Percentiles rank a stretch among this genome's conserved stretches.
Evolutionary conservation across 2,113 vertebrate species (phyloP).

Genomic region (Heterochromis multidens): DNA sequence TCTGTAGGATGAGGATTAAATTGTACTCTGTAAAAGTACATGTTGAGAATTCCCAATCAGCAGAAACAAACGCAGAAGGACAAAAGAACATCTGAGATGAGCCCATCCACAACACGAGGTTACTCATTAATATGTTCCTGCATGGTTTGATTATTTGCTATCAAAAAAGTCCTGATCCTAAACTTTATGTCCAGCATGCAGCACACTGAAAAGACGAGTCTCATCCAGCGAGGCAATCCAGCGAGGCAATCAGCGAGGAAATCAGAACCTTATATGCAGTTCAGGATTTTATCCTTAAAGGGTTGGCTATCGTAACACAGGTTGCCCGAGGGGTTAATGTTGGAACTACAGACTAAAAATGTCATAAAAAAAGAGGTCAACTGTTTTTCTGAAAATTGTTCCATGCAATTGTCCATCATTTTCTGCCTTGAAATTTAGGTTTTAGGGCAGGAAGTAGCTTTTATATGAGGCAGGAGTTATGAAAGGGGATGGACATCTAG

Average conservation of each 20-base stretch:
- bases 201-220: neutral
- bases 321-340: neutral
- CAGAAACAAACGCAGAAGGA: neutral
- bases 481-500: neutral
- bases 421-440: neutral
- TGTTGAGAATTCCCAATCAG: neutral
- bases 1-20: neutral
- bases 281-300: too few species aligned
- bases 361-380: accelerated
- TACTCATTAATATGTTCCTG: too few species aligned
- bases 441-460: neutral
- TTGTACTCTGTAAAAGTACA: neutral
- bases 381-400: neutral
- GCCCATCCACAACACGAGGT: neutral
- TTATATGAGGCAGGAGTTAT: neutral
- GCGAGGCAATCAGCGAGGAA: too few species aligned
- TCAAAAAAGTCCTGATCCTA: too few species aligned
- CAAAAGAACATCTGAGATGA: neutral
- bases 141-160: too few species aligned
- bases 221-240: neutral
- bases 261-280: too few species aligned
- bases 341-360: neutral
- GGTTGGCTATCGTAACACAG: neutral
- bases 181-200: too few species aligned
- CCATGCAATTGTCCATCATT: neutral